Base-by-base conservation (phyloP, 2,888 invertebrate genomes). In the Pecten maximus region DNA sequence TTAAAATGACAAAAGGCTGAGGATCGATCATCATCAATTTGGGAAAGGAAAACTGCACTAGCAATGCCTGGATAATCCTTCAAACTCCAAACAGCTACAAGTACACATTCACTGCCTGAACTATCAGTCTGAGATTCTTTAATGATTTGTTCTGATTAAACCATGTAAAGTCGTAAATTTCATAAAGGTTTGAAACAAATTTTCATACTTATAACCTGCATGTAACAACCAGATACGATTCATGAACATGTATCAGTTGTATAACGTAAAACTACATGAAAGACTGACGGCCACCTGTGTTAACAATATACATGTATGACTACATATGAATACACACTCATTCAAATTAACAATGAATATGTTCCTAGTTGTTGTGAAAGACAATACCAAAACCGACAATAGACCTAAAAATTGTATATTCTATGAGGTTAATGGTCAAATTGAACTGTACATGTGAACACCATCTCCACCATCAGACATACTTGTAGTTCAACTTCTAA, bases 301-400 rank as follows among this genome's bases (percentile, higher is more conserved):
- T 28, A 74, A 74, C 28, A 74, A 74, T 28, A 74, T 28, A 35
- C 23, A n/a, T 60, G 6, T 60, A 60, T 60, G 12, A 10, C 44
- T 44, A 44, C 44, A 44, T n/a, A n/a, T 48, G 60, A 60, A 60
- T 60, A 60, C 60, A 74, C 74, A 74, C 23, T 35, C 74, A 74
- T 74, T 74, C 74, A 35, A 35, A 10, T 35, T 15, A 74, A 35
- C 35, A 74, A 19, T 74, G 74, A 60, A 74, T 23, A 74, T 74
- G n/a, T 54, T 28, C 23, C 28, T 74, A 35, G 1, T 12, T 74
- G 74, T 74, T 74, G 28, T 74, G 74, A 74, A 74, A 74, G 74
- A 74, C 74, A 74, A 74, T 74, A 74, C 74, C 35, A 10, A 35
- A 74, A 15, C 35, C 12, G 23, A 74, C 74, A 74, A 74, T 74